These are phyloP conservation scores for Platerodrilus igneus DNA, from an alignment of 2,888 invertebrate genomes.

Conservation along the genomic window DNA sequence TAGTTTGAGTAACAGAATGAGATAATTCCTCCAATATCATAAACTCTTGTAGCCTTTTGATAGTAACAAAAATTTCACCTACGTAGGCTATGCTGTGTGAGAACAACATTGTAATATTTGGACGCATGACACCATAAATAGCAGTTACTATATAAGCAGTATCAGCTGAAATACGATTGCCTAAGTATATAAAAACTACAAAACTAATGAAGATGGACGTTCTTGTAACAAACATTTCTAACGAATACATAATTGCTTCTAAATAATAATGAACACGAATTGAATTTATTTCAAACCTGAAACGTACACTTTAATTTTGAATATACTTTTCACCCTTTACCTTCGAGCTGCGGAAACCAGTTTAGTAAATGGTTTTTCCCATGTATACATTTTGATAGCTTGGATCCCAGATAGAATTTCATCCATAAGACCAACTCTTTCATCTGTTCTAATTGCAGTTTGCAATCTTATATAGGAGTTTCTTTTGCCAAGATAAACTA, in stretches of 20 bases:
- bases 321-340: no score
- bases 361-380: no score
- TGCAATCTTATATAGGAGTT: no score
- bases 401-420: no score
- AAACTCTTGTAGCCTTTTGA: slow-evolving; percentile 63
- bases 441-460: no score
- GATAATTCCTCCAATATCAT: slow-evolving; percentile 49
- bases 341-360: no score
- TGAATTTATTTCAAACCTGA: slow-evolving; percentile 65
- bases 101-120: slow-evolving; percentile 89
- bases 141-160: slow-evolving; percentile 84
- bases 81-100: slow-evolving; percentile 79
- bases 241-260: slow-evolving; percentile 70
- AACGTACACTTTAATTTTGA: no score
- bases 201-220: slow-evolving; percentile 83
- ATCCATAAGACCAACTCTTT: no score
- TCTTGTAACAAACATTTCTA: slow-evolving; percentile 84
- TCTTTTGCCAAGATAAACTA: no score
- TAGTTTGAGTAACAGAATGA: background rate
- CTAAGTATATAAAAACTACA: slow-evolving; percentile 67
- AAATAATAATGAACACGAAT: slow-evolving; percentile 71
- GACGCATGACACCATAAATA: slow-evolving; percentile 82
- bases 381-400: no score
- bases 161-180: slow-evolving; percentile 72
- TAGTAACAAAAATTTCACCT: slow-evolving; percentile 74